phyloP scores from a whole-genome alignment of 2,797 vertebrate genomes.

The Enteromius anoplus region DNA sequence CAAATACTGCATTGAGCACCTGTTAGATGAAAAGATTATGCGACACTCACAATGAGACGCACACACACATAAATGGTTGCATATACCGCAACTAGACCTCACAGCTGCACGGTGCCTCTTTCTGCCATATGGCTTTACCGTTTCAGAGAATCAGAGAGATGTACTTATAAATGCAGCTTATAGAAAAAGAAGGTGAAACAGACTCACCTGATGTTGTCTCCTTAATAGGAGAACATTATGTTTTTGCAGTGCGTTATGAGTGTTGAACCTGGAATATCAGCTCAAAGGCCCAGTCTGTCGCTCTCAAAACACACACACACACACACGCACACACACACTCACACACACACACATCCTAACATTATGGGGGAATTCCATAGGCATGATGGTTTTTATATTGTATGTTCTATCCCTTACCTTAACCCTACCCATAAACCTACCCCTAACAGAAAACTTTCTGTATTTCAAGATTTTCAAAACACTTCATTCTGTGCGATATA shows the following conservation, averaged over 20 bases:
- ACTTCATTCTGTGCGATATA: not conserved
- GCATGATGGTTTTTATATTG: not conserved
- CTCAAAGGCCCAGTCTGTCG: not conserved
- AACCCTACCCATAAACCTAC: not conserved
- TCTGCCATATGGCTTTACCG: slow-evolving; percentile 32
- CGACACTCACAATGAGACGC: not conserved
- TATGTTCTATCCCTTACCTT: not conserved
- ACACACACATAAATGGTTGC: slow-evolving; percentile 1
- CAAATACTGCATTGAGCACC: slow-evolving; percentile 51
- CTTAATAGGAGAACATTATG: not conserved
- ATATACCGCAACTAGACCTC: slow-evolving; percentile 34
- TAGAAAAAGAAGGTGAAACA: not conserved
- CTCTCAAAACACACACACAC: not conserved
- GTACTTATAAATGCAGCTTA: not conserved
- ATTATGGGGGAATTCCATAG: not conserved
- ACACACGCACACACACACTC: not conserved
- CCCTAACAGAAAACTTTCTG: not conserved
- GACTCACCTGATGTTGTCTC: not conserved
- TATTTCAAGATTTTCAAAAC: not conserved
- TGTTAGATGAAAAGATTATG: slow-evolving; percentile 47
- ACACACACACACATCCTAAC: not conserved
- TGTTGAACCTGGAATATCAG: not conserved
- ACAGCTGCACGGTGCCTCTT: slow-evolving; percentile 25
- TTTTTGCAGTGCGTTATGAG: not conserved
- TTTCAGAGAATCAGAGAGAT: slow-evolving; percentile 25